A percentile compares a stretch with the other conserved stretches of the same genome.
These are phyloP conservation scores for Sceliomorpha sp. DNA, from an alignment of 2,888 invertebrate species.

Conservation along the genomic window DNA sequence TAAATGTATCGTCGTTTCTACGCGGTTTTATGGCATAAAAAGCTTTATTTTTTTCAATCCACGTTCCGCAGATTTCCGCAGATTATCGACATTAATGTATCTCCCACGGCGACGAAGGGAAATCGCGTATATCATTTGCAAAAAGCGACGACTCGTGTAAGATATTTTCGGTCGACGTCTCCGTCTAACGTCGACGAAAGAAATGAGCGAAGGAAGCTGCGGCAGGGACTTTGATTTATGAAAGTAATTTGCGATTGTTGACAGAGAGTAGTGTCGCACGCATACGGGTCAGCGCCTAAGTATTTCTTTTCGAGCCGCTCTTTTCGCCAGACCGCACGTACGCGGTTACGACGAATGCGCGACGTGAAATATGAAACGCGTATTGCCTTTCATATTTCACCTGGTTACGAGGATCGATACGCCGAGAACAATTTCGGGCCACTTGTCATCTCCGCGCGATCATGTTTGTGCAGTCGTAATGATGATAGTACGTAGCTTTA, in stretches of 20 bases:
- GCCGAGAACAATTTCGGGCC: neutral
- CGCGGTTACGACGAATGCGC: constrained; percentile 17
- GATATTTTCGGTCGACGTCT: no score
- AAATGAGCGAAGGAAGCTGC: constrained; percentile 17
- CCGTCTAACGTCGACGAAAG: constrained; percentile 27
- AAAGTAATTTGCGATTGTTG: constrained; percentile 40
- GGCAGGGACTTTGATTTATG: constrained; percentile 31
- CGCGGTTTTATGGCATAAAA: no score
- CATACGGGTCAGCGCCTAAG: constrained; percentile 38
- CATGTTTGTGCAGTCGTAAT: no score
- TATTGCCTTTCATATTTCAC: constrained; percentile 19
- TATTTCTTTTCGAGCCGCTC: constrained; percentile 26
- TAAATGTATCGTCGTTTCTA: no score
- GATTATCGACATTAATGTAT: no score
- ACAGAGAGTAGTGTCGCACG: constrained; percentile 41
- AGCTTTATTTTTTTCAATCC: no score
- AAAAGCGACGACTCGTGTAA: no score
- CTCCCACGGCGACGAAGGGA: no score
- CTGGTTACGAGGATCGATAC: constrained; percentile 29
- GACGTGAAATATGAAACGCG: constrained; percentile 16
- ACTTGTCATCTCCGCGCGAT: no score
- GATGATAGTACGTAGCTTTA: no score
- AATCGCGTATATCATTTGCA: no score
- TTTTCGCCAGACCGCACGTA: constrained; percentile 23
- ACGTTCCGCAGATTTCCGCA: no score